Evolutionary conservation across 2,113 vertebrate species (phyloP).

Genomic region (Coturnix japonica): DNA sequence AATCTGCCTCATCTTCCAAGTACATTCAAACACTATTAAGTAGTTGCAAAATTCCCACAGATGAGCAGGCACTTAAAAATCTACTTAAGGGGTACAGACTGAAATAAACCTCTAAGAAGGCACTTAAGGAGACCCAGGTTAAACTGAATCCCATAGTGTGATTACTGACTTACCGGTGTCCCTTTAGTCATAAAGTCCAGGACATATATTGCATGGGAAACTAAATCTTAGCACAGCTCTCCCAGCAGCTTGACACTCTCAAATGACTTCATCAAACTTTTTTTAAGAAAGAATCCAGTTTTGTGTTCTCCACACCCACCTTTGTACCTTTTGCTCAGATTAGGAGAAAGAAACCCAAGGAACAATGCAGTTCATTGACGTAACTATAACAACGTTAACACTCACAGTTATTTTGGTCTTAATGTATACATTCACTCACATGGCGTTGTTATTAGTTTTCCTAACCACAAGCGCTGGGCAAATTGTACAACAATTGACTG

Average conservation of each 20-base stretch:
- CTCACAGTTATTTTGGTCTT: conserved; percentile 84
- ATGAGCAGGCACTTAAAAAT: conserved; percentile 12
- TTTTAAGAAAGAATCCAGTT: not conserved
- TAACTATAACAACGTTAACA: conserved; percentile 44
- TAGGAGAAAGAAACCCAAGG: not conserved
- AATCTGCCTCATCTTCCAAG: not conserved
- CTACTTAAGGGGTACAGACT: too few relatives aligned
- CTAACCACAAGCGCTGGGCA: conserved; percentile 77
- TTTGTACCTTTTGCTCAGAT: conserved; percentile 29
- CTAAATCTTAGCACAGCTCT: not conserved
- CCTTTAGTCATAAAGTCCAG: not conserved
- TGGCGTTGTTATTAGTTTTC: conserved; percentile 53
- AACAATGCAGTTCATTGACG: conserved; percentile 40
- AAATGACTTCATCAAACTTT: not conserved
- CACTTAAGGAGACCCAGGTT: conserved; percentile 55
- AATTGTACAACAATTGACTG: conserved; percentile 60
- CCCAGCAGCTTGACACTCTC: not conserved
- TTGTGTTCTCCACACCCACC: not conserved
- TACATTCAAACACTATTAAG: not conserved
- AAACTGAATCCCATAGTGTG: not conserved
- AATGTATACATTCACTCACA: conserved; percentile 69
- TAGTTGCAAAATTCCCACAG: not conserved
- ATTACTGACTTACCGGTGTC: conserved; percentile 7
- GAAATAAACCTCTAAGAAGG: conserved; percentile 26
- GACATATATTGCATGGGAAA: not conserved